Evolutionary conservation across 1,140 invertebrate genomes (phyloP).

Genomic region (Drosophila azteca): DNA sequence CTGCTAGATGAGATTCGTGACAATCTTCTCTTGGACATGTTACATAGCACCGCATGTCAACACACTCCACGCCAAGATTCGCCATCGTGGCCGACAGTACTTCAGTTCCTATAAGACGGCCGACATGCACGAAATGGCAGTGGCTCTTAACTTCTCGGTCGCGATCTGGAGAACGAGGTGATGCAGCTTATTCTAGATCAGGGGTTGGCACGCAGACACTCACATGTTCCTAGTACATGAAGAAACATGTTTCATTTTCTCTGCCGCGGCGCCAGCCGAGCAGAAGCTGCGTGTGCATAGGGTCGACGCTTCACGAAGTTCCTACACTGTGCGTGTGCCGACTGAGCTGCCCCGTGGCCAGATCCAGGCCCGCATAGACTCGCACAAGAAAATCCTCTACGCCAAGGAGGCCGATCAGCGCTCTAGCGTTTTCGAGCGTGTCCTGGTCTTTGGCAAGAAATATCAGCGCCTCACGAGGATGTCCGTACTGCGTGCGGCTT

Average conservation of each 20-base stretch:
- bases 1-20: conserved; percentile 97
- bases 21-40: conserved; percentile 98
- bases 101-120: conserved; percentile 98
- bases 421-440: conserved; percentile 97
- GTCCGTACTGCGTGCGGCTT: conserved; percentile 95
- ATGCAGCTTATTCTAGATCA: conserved; percentile 99
- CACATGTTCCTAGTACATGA: too few species aligned
- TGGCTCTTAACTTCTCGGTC: conserved; percentile 97
- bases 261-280: too few species aligned
- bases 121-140: conserved; percentile 98
- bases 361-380: conserved; percentile 98
- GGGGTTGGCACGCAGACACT: too few species aligned
- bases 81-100: conserved; percentile 98
- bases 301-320: too few species aligned
- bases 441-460: conserved; percentile 94
- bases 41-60: conserved; percentile 98
- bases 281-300: too few species aligned
- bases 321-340: too few species aligned
- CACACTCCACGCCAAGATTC: conserved; percentile 96
- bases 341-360: too few species aligned
- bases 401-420: conserved; percentile 98
- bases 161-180: conserved; percentile 97
- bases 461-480: conserved; percentile 96
- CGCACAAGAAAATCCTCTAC: conserved; percentile 85
- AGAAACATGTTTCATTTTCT: too few species aligned